Percentiles rank a stretch among this genome's conserved stretches.
phyloP scores from a whole-genome alignment of 2,888 invertebrate genomes.

The Eilema sororculum region DNA sequence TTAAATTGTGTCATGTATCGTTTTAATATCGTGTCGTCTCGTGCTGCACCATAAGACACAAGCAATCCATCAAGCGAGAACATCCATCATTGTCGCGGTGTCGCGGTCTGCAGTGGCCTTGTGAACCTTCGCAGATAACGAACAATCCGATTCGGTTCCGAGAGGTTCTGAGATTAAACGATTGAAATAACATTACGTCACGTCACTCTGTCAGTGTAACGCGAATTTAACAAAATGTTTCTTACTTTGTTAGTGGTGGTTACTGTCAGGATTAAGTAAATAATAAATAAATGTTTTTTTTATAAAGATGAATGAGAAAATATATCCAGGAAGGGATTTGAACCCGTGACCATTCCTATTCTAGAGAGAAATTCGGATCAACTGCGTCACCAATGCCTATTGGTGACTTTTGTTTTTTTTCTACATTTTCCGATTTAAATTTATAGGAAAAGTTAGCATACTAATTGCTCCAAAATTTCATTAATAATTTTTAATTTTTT shows the following conservation, averaged over 20 bases:
- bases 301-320: no score
- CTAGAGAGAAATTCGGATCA: no score
- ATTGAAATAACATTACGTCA: conserved; percentile 57
- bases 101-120: conserved; percentile 66
- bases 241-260: neutral
- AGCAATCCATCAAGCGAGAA: conserved; percentile 71
- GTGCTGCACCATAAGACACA: conserved; percentile 25
- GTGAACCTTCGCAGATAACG: conserved; percentile 66
- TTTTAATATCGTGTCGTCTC: conserved; percentile 16
- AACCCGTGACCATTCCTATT: no score
- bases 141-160: conserved; percentile 62
- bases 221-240: conserved; percentile 12
- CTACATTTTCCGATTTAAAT: no score
- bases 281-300: neutral
- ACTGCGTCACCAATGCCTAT: no score
- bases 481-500: no score
- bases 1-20: conserved; percentile 19
- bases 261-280: neutral
- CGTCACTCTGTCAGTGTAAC: conserved; percentile 23
- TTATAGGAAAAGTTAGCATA: no score
- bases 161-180: conserved; percentile 68
- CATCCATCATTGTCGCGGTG: conserved; percentile 75
- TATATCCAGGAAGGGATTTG: no score
- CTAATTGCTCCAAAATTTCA: no score
- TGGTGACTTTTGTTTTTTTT: no score